A percentile compares a stretch with the other conserved stretches of the same genome.
Conservation (phyloP, 2,113 vertebrate genomes). For the Saccopteryx leptura region DNA sequence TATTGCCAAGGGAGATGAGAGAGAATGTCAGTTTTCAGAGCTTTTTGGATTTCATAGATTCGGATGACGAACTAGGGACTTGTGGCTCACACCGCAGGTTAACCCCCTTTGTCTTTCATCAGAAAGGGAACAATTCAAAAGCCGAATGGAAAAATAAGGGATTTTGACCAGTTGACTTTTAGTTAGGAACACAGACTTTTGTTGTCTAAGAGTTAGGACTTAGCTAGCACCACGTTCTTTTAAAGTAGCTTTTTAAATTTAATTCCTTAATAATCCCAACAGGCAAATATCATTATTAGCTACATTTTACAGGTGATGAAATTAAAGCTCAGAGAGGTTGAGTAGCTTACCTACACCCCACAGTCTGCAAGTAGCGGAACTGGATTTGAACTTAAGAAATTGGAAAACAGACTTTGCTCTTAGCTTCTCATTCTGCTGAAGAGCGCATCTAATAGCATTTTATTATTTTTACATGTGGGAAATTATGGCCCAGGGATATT, state of each 20-base stretch:
- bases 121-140: conserved; percentile 45
- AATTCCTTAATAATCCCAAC: conserved; percentile 27
- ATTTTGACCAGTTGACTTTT: conserved; percentile 21
- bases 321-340: background rate
- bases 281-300: background rate
- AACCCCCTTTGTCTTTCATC: conserved; percentile 2
- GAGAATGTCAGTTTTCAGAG: background rate
- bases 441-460: background rate
- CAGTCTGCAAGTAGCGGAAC: background rate
- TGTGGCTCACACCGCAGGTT: background rate
- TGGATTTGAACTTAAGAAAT: conserved; percentile 4
- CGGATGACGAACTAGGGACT: background rate
- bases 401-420: background rate
- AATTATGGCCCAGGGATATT: background rate
- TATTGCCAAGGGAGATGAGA: background rate
- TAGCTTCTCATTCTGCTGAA: background rate
- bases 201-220: background rate
- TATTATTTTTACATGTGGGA: background rate
- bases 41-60: background rate
- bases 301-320: conserved; percentile 36
- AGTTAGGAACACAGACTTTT: conserved; percentile 11
- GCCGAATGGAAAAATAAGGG: background rate
- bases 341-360: background rate
- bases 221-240: background rate
- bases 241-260: conserved; percentile 23